A percentile compares a stretch with the other conserved stretches of the same genome.
Evolutionary conservation across 1,140 invertebrate genomes (phyloP).

Genomic region (Drosophila bocki): DNA sequence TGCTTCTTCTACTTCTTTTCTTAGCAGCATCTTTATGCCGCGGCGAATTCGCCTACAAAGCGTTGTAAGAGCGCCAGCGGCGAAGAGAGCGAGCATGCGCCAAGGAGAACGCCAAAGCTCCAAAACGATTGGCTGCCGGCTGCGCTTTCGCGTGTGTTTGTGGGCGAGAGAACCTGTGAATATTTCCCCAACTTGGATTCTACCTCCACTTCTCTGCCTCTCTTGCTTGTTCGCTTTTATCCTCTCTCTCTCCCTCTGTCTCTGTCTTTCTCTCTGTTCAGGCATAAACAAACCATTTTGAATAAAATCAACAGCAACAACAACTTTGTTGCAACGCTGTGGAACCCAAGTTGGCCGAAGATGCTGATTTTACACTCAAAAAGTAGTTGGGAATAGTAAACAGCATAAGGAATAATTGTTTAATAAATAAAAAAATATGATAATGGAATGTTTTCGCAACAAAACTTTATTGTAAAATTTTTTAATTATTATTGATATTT

Average conservation of each 20-base stretch:
- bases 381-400: not conserved
- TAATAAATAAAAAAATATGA: not conserved
- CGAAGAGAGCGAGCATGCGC: slow-evolving; percentile 50
- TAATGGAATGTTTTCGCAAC: no score
- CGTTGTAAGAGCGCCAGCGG: slow-evolving; percentile 7
- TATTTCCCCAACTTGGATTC: slow-evolving; percentile 36
- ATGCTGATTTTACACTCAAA: slow-evolving; percentile 21
- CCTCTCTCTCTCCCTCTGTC: not conserved
- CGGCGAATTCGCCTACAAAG: slow-evolving; percentile 39
- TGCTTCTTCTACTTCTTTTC: slow-evolving; percentile 5
- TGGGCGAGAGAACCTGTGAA: slow-evolving; percentile 31
- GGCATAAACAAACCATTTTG: slow-evolving; percentile 83
- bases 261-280: slow-evolving; percentile 27
- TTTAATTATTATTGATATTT: not conserved
- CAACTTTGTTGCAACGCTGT: slow-evolving; percentile 47
- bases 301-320: slow-evolving; percentile 73
- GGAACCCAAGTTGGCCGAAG: slow-evolving; percentile 53
- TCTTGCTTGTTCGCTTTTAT: slow-evolving; percentile 2
- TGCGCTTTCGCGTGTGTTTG: slow-evolving; percentile 18
- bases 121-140: slow-evolving; percentile 57
- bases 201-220: slow-evolving; percentile 39
- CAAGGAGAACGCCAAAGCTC: slow-evolving; percentile 59
- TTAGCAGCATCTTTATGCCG: slow-evolving; percentile 20
- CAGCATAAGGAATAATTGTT: not conserved
- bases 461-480: not conserved